Evolutionary conservation across 2,113 vertebrate genomes (phyloP), one percentile per base, ranked within the genome.

Genomic region (Indicator indicator): DNA sequence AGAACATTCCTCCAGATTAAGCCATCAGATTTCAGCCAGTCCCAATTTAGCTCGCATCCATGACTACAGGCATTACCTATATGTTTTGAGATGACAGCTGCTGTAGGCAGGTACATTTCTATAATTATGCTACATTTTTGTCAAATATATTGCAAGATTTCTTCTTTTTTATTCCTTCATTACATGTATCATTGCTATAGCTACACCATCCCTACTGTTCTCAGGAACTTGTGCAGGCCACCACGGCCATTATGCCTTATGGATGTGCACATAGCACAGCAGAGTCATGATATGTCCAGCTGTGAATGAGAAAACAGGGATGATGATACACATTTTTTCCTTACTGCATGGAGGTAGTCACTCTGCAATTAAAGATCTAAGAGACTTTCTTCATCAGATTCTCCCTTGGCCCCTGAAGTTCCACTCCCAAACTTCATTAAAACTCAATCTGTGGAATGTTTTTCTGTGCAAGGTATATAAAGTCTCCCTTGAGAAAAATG

Each of bases 401-500:
- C 48, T 83, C 67, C 28, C 24, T n/a, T 32, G 12, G 30, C 17
- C 73, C 62, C 54, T 65, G 17, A 94, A 84, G 36, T 67, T 86
- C 21, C 21, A 79, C 68, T 84, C 71, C 6, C 15, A 46, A 85
- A 67, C 8, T 92, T 89, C 67, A 95, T 85, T 92, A 92, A 89
- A 92, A 80, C 50, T 70, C 64, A 79, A 26, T 73, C 63, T 52
- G 7, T 67, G 33, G 23, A 75, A 24, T 58, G 20, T 48, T 90
- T 86, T 90, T 50, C 72, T 90, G 54, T 36, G 73, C 30, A 48
- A 92, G 52, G n/a, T 36, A 76, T 54, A 63, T 28, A 85, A 94
- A 50, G 44, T 19, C 20, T 58, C 75, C 52, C 46, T 56, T 23
- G 33, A 85, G 77, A 83, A 40, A 52, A 93, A 85, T 12, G 76